Conservation (phyloP, 92 coral and sea anemone species). For the Umimayanthus chanpuru region DNA sequence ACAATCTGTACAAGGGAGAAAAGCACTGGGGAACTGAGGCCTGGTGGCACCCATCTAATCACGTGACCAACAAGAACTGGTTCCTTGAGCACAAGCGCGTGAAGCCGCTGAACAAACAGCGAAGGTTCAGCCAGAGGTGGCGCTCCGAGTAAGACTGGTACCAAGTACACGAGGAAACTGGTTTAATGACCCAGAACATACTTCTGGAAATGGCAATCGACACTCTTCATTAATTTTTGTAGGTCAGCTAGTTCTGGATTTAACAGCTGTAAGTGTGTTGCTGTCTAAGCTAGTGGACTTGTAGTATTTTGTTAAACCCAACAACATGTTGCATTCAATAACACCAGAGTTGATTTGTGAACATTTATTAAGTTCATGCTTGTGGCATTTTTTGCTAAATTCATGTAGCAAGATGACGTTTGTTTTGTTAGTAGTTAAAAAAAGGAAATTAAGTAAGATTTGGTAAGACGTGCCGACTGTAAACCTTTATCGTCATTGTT, state of each 20-base stretch:
- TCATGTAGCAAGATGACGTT: too few relatives aligned
- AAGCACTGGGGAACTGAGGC: constrained; percentile 53
- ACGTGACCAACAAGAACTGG: constrained; percentile 47
- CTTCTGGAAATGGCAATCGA: too few relatives aligned
- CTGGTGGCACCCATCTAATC: constrained; percentile 50
- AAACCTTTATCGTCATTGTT: neutral
- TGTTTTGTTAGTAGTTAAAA: too few relatives aligned
- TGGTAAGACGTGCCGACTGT: neutral
- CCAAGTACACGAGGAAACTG: neutral
- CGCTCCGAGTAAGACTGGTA: constrained; percentile 9
- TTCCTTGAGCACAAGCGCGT: neutral
- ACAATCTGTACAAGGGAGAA: constrained; percentile 41
- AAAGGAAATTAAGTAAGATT: too few relatives aligned
- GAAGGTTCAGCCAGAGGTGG: constrained; percentile 24
- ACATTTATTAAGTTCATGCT: neutral
- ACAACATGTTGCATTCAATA: neutral
- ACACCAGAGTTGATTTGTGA: neutral
- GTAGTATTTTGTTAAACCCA: neutral
- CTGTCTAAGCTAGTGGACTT: neutral
- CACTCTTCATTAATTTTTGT: too few relatives aligned
- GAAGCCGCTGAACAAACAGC: neutral
- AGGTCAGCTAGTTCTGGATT: neutral
- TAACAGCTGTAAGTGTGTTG: neutral
- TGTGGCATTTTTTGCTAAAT: too few relatives aligned
- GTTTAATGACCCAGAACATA: too few relatives aligned